Percentiles rank a stretch among this genome's conserved stretches.
Conservation (phyloP, 2,888 invertebrate genomes). For the Myopa tessellatipennis region DNA sequence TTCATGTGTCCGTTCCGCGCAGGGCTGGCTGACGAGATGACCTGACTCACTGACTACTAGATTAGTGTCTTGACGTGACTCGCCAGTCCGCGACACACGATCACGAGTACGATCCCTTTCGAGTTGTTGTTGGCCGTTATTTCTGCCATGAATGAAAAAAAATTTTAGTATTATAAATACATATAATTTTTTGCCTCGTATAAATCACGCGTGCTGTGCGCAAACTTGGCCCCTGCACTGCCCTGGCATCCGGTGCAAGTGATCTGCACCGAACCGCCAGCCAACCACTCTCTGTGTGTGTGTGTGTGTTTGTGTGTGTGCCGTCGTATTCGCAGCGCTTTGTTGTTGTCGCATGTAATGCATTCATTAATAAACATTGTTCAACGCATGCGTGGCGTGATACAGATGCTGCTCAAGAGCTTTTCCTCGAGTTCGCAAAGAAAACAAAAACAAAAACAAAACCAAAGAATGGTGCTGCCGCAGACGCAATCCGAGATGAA, state of each 20-base stretch:
- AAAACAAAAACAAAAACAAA: too few relatives aligned
- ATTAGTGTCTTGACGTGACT: too few relatives aligned
- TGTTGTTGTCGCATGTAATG: neutral
- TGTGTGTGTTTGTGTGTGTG: neutral
- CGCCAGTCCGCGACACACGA: neutral
- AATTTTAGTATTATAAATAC: constrained; percentile 5
- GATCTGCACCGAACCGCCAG: constrained; percentile 2
- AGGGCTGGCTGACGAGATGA: neutral
- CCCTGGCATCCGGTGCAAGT: constrained; percentile 31
- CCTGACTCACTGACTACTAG: neutral
- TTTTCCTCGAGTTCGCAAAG: neutral
- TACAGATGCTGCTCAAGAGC: neutral
- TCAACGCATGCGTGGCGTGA: constrained; percentile 19
- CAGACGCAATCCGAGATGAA: neutral
- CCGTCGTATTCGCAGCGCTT: neutral
- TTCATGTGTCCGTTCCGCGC: neutral
- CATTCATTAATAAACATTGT: constrained; percentile 7
- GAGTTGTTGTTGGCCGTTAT: neutral
- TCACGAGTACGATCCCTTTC: neutral
- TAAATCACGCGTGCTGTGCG: constrained; percentile 34
- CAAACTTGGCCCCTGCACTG: constrained; percentile 11
- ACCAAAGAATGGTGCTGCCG: too few relatives aligned
- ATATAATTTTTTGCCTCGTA: constrained; percentile 5
- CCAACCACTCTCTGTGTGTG: neutral
- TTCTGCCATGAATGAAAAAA: neutral